A percentile compares a stretch with the other conserved stretches of the same genome.
These are phyloP conservation scores for Pterostichus niger DNA, from an alignment of 2,888 invertebrate genomes.

Conservation along the genomic window DNA sequence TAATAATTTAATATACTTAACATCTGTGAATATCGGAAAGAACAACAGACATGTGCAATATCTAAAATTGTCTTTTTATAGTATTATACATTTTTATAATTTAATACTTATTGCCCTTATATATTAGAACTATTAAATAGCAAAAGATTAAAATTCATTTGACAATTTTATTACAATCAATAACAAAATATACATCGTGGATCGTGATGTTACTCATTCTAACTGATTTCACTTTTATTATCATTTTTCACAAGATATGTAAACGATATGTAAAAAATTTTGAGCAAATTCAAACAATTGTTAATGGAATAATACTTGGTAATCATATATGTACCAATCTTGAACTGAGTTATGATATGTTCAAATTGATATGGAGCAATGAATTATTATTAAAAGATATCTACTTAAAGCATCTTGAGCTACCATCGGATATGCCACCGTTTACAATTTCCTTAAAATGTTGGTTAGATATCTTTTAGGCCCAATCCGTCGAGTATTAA, in stretches of 20 bases:
- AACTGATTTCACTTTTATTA: conserved; percentile 35
- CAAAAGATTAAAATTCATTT: conserved; percentile 64
- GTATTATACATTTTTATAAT: conserved; percentile 66
- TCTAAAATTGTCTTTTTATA: conserved; percentile 75
- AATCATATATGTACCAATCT: not conserved
- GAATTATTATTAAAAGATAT: conserved; percentile 4
- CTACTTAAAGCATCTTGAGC: not conserved
- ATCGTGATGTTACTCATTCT: conserved; percentile 73
- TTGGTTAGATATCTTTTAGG: conserved; percentile 43
- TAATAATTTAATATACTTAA: conserved; percentile 72
- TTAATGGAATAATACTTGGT: conserved; percentile 2
- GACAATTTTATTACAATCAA: conserved; percentile 70
- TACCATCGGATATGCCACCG: conserved; percentile 1
- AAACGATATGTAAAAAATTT: conserved; percentile 65
- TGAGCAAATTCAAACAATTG: conserved; percentile 62
- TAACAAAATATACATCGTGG: conserved; percentile 72
- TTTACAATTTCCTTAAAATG: not conserved
- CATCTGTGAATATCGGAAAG: conserved; percentile 76
- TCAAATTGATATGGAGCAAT: conserved; percentile 14
- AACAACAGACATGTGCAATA: conserved; percentile 76
- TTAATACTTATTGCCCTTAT: conserved; percentile 67
- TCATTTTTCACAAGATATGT: conserved; percentile 57
- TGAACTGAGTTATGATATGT: conserved; percentile 14
- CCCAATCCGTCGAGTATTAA: not conserved
- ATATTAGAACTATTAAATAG: conserved; percentile 67